Evolutionary conservation across 2,113 vertebrate genomes (phyloP).

Genomic region (Gnathonemus longibarbis): DNA sequence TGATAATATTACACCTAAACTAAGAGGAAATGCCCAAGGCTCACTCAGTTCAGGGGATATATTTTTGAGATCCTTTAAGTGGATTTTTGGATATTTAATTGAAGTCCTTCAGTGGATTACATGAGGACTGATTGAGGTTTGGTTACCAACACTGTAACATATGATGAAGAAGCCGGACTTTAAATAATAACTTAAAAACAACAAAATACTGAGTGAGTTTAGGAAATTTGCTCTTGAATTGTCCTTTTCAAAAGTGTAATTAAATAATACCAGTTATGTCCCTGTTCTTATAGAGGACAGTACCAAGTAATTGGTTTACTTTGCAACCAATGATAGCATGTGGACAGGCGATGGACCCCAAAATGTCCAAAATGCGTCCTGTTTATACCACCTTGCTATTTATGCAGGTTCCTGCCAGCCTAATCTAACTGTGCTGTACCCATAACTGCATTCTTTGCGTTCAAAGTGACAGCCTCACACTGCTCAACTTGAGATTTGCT

Average conservation of each 20-base stretch:
- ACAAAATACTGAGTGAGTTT: not conserved
- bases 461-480: not conserved
- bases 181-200: not conserved
- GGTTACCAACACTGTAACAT: not conserved
- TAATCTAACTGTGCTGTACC: not conserved
- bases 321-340: not conserved
- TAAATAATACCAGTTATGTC: not conserved
- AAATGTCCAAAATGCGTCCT: not conserved
- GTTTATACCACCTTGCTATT: not conserved
- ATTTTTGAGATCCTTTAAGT: not conserved
- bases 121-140: not conserved
- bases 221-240: not conserved
- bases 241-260: not conserved
- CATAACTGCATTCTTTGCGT: not conserved
- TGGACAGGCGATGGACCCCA: not conserved
- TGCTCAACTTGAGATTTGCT: not conserved
- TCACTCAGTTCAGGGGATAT: not conserved
- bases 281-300: not conserved
- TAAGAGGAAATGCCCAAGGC: not conserved
- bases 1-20: not conserved
- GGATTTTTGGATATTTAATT: not conserved
- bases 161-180: not conserved
- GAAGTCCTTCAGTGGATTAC: not conserved
- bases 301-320: not conserved
- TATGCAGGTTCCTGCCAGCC: not conserved